phyloP scores from a whole-genome alignment of 2,113 vertebrate species.

The Gnathonemus echidnorhynchus region DNA sequence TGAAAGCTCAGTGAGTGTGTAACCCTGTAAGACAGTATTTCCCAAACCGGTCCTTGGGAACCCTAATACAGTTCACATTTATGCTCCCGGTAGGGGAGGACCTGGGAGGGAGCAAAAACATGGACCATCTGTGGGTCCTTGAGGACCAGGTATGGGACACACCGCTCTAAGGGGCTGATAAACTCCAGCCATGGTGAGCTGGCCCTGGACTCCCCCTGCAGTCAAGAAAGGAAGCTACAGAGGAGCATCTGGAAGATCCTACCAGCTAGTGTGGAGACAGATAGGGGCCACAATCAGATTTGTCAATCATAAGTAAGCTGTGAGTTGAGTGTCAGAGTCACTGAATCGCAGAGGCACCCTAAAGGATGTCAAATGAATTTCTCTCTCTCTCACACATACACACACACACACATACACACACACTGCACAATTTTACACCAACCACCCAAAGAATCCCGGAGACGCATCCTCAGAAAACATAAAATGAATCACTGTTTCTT shows the following conservation, averaged over 20 bases:
- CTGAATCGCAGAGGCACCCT: background rate
- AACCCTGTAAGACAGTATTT: constrained; percentile 27
- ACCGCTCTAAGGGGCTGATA: background rate
- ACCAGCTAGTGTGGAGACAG: background rate
- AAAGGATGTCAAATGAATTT: background rate
- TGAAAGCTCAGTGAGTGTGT: constrained; percentile 21
- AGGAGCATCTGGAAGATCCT: background rate
- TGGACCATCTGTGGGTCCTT: background rate
- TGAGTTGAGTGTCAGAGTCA: background rate
- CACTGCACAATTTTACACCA: background rate
- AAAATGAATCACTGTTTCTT: background rate
- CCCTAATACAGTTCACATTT: background rate
- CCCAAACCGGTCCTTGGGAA: background rate
- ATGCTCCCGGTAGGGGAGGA: background rate
- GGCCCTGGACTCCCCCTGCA: background rate
- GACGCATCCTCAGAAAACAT: background rate
- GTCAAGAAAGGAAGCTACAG: background rate
- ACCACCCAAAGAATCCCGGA: background rate
- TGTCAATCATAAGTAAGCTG: background rate
- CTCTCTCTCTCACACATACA: background rate
- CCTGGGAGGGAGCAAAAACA: background rate
- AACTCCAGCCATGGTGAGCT: background rate
- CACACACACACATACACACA: background rate
- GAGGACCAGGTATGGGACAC: background rate
- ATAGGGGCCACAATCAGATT: background rate